phyloP scores from a whole-genome alignment of 2,113 vertebrate genomes.

The Podilymbus podiceps region DNA sequence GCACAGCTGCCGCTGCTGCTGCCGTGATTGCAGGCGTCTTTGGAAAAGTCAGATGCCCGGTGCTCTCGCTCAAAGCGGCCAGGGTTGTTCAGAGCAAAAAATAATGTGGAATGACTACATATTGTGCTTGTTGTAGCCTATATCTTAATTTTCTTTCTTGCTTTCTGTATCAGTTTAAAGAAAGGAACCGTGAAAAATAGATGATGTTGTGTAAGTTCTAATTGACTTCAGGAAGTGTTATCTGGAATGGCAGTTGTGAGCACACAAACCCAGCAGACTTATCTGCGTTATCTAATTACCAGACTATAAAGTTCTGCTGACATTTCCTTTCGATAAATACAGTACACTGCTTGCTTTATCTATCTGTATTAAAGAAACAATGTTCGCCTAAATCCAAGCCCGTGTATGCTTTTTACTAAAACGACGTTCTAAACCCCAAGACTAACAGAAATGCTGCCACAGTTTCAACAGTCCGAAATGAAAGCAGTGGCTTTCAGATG shows the following conservation, averaged over 20 bases:
- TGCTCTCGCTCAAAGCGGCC: accelerated
- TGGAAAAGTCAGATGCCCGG: not conserved
- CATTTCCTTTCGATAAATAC: constrained; percentile 71
- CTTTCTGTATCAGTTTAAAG: not conserved
- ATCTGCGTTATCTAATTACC: constrained; percentile 66
- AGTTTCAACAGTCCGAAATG: not conserved
- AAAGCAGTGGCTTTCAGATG: constrained; percentile 12
- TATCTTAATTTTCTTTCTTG: not conserved
- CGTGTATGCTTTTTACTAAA: constrained; percentile 24
- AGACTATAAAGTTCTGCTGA: constrained; percentile 70
- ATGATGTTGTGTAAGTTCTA: constrained; percentile 22
- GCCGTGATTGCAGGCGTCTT: not conserved
- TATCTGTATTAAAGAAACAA: constrained; percentile 51
- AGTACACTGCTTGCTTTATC: constrained; percentile 56
- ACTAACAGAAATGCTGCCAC: constrained; percentile 33
- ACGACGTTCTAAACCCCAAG: constrained; percentile 38
- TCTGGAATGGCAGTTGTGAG: constrained; percentile 58
- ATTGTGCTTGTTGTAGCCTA: not conserved
- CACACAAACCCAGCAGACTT: constrained; percentile 58
- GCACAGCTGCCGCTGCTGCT: constrained; percentile 14
- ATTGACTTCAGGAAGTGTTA: constrained; percentile 67
- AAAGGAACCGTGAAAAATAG: not conserved
- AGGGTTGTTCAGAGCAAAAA: not conserved
- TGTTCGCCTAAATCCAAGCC: constrained; percentile 30
- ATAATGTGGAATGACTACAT: accelerated